Evolutionary conservation across 2,113 vertebrate genomes (phyloP).

Genomic region (Tamias sibiricus): DNA sequence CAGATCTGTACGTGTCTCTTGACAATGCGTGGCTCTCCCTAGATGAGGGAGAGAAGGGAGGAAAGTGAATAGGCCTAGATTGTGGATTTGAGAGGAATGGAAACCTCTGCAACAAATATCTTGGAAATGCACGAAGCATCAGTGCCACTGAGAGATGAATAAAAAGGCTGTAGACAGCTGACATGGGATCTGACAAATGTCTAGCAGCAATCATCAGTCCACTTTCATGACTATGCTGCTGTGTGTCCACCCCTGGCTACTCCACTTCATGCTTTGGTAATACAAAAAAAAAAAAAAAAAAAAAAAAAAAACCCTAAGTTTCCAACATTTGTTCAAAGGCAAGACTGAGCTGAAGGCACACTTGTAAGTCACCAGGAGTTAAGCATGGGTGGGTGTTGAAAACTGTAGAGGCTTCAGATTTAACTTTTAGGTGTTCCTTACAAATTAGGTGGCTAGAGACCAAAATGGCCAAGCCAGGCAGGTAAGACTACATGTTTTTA

Average conservation of each 20-base stretch:
- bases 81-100: not conserved
- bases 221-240: not conserved
- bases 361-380: too few species aligned
- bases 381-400: not conserved
- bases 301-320: too few species aligned
- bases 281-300: too few species aligned
- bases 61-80: not conserved
- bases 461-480: not conserved
- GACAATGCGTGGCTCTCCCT: rapidly evolving
- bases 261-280: not conserved
- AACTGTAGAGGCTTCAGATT: not conserved
- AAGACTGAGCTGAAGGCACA: not conserved
- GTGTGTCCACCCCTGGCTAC: not conserved
- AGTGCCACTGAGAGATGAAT: not conserved
- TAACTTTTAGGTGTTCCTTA: not conserved
- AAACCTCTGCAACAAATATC: not conserved
- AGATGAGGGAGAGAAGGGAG: not conserved
- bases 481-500: not conserved
- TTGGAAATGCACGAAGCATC: not conserved
- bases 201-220: not conserved
- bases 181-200: not conserved
- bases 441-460: not conserved
- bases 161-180: not conserved
- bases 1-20: not conserved
- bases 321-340: not conserved